These are phyloP conservation scores for Cliona cf. orientalis DNA, from an alignment of 37 sponge, comb jelly and placozoan species.

Conservation along the genomic window DNA sequence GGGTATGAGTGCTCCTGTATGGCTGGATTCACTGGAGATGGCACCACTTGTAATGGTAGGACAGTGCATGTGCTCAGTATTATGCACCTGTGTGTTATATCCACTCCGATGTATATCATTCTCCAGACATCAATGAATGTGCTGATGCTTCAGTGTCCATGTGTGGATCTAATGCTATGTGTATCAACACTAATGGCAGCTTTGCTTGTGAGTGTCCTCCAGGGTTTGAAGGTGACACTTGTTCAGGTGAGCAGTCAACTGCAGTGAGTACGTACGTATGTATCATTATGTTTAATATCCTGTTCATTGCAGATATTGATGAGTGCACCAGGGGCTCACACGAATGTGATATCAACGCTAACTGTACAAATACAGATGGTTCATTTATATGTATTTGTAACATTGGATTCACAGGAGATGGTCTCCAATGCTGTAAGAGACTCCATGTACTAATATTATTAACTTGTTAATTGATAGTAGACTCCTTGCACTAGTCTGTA, in stretches of 20 bases:
- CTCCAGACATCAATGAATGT: constrained; percentile 48
- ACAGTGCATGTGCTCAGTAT: background rate
- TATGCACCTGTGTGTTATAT: background rate
- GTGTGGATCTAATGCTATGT: constrained; percentile 26
- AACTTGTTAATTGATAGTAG: background rate
- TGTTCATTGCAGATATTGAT: constrained; percentile 27
- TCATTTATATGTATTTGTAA: constrained; percentile 43
- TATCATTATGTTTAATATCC: background rate
- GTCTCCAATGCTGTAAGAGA: constrained; percentile 3
- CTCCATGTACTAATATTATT: background rate
- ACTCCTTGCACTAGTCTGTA: constrained; percentile 5
- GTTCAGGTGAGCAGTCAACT: too few species aligned
- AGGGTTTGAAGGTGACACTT: constrained; percentile 12
- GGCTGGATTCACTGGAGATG: constrained; percentile 14
- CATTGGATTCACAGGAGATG: constrained; percentile 31
- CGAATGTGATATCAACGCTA: constrained; percentile 21
- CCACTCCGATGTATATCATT: background rate
- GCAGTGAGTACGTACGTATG: background rate
- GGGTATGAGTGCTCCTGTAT: constrained; percentile 32
- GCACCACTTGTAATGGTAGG: constrained; percentile 8
- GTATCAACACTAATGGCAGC: constrained; percentile 40
- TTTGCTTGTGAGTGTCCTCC: constrained; percentile 22
- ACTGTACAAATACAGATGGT: constrained; percentile 26
- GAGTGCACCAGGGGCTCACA: constrained; percentile 18
- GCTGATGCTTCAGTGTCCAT: background rate